Evolutionary conservation across 37 sponge, comb jelly and placozoan genomes (phyloP).

Genomic region (Chondrilla cf. caribensis): DNA sequence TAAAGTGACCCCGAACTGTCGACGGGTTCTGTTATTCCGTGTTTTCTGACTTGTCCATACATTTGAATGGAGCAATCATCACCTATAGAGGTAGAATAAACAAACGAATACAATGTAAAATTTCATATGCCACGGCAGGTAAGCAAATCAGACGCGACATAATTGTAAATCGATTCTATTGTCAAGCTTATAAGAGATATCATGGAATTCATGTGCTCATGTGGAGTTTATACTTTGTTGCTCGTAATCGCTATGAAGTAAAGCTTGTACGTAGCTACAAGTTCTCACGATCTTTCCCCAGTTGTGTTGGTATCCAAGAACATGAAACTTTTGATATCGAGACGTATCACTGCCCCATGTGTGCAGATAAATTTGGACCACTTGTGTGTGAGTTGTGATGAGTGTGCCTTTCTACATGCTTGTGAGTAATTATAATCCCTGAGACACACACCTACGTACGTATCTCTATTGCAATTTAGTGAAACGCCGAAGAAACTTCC

Average conservation of each 20-base stretch:
- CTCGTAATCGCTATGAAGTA: neutral
- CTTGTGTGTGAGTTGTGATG: constrained; percentile 46
- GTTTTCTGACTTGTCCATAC: too few relatives aligned
- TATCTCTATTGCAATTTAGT: constrained; percentile 25
- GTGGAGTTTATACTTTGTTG: too few relatives aligned
- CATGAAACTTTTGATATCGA: constrained; percentile 82
- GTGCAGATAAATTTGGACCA: constrained; percentile 76
- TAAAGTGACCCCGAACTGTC: too few relatives aligned
- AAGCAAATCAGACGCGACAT: too few relatives aligned
- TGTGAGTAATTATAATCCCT: neutral
- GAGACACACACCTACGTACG: neutral
- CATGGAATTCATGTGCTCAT: too few relatives aligned
- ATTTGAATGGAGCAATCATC: too few relatives aligned
- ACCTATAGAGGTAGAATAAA: too few relatives aligned
- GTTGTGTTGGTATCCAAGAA: constrained; percentile 86
- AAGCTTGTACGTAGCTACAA: neutral
- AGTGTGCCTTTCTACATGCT: neutral
- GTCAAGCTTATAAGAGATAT: neutral
- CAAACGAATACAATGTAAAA: too few relatives aligned
- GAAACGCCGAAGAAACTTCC: constrained; percentile 74
- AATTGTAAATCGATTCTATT: neutral
- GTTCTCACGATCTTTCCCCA: constrained; percentile 9
- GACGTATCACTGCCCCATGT: constrained; percentile 84
- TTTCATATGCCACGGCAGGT: constrained; percentile 98
- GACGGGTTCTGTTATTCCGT: too few relatives aligned